phyloP scores from a whole-genome alignment of 2,797 vertebrate species.

The Typhlichthys eigenmanni region DNA sequence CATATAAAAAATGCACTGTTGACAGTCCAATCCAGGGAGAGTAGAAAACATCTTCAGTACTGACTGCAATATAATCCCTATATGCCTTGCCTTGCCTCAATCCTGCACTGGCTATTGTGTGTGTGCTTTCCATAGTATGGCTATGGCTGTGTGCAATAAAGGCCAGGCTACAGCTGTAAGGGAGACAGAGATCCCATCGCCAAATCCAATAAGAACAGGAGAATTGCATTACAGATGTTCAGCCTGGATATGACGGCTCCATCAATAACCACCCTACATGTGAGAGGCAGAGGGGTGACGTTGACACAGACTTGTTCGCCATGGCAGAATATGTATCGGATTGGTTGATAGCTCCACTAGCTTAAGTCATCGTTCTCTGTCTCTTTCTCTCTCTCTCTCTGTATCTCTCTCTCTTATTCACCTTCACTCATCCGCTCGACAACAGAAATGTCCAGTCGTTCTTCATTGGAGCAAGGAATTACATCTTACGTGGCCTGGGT shows the following conservation, averaged over 20 bases:
- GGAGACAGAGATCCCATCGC: slow-evolving; percentile 65
- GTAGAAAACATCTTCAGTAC: slow-evolving; percentile 36
- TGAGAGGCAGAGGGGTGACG: slow-evolving; percentile 57
- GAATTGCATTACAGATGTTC: slow-evolving; percentile 79
- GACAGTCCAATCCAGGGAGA: slow-evolving; percentile 29
- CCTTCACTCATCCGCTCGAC: slow-evolving; percentile 41
- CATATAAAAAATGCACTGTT: slow-evolving; percentile 5
- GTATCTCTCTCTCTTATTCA: slow-evolving; percentile 40
- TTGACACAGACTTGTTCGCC: slow-evolving; percentile 58
- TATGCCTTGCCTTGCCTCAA: slow-evolving; percentile 15
- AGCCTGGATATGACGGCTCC: slow-evolving; percentile 74
- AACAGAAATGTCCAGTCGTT: slow-evolving; percentile 74
- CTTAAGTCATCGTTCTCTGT: slow-evolving; percentile 51
- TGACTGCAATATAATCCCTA: slow-evolving; percentile 30
- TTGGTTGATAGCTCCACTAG: slow-evolving; percentile 61
- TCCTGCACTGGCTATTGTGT: slow-evolving; percentile 19
- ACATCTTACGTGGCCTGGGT: slow-evolving; percentile 71
- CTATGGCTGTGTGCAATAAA: slow-evolving; percentile 56
- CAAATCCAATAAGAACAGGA: slow-evolving; percentile 73
- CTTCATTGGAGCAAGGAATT: slow-evolving; percentile 75
- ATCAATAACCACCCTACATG: slow-evolving; percentile 76
- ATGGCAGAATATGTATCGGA: slow-evolving; percentile 58
- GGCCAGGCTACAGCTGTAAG: slow-evolving; percentile 62
- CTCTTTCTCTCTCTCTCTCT: slow-evolving; percentile 25
- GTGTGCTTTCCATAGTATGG: slow-evolving; percentile 22